Percentiles rank a stretch among this genome's conserved stretches.
Conservation (phyloP, 2,888 invertebrate genomes). For the Limnephilus auricula region DNA sequence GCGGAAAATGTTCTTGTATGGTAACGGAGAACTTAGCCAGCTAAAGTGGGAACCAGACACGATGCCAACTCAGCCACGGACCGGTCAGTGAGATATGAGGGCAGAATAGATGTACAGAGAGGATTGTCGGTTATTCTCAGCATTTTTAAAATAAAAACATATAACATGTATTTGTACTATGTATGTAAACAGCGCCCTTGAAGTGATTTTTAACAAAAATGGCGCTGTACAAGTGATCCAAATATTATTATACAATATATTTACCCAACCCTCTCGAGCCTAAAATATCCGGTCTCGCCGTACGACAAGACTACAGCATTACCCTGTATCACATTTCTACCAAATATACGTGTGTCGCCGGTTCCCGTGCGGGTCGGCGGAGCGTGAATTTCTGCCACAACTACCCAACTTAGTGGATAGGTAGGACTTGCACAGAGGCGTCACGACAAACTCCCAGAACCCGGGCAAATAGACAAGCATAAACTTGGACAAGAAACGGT, state of each 20-base stretch:
- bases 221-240: too few relatives aligned
- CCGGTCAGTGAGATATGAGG: too few relatives aligned
- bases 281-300: background rate
- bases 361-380: slow-evolving; percentile 8
- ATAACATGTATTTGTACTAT: background rate
- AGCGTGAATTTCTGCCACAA: background rate
- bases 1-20: too few relatives aligned
- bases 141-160: too few relatives aligned
- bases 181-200: background rate
- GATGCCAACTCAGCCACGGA: too few relatives aligned
- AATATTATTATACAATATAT: background rate
- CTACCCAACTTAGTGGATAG: background rate
- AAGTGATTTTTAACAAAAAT: too few relatives aligned
- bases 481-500: background rate
- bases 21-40: too few relatives aligned
- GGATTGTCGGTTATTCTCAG: too few relatives aligned
- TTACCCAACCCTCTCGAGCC: background rate
- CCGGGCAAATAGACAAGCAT: background rate
- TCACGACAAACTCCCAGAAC: background rate
- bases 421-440: background rate
- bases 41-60: too few relatives aligned
- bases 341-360: background rate
- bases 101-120: too few relatives aligned
- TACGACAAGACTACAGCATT: background rate
- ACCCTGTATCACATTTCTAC: background rate